phyloP scores from a whole-genome alignment of 2,113 vertebrate genomes.

The Myotis lucifugus region DNA sequence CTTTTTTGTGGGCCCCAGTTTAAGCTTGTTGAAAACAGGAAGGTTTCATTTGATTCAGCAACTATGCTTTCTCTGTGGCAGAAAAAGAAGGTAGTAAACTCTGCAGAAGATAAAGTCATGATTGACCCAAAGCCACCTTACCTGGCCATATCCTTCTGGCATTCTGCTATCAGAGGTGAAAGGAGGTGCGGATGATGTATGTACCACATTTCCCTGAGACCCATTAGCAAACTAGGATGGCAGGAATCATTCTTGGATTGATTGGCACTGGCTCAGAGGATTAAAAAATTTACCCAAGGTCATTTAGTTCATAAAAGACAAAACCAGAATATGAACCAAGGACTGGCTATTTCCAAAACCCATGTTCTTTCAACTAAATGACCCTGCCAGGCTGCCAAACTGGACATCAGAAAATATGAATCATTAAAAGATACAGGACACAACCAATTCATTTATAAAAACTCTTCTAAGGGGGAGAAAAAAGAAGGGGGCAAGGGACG shows the following conservation, averaged over 20 bases:
- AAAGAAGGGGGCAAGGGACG: background rate
- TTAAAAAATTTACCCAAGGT: constrained; percentile 34
- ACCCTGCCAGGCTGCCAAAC: background rate
- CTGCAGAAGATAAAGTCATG: background rate
- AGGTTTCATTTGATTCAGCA: background rate
- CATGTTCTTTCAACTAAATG: background rate
- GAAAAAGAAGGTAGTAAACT: background rate
- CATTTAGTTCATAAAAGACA: background rate
- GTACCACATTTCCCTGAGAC: background rate
- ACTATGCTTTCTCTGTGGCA: background rate
- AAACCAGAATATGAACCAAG: background rate
- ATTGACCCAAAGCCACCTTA: background rate
- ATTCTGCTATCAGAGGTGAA: background rate
- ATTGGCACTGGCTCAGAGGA: background rate
- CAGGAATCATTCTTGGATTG: background rate
- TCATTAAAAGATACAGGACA: background rate
- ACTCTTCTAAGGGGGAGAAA: background rate
- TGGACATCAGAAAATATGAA: background rate
- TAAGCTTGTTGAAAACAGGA: background rate
- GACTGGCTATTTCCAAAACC: background rate
- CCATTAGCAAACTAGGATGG: background rate
- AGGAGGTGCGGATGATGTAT: background rate
- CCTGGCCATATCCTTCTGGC: background rate
- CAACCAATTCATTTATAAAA: background rate
- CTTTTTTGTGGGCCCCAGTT: background rate